Evolutionary conservation across 1,140 invertebrate genomes (phyloP), one percentile per base, ranked within the genome.

Genomic region (Drosophila watanabei): DNA sequence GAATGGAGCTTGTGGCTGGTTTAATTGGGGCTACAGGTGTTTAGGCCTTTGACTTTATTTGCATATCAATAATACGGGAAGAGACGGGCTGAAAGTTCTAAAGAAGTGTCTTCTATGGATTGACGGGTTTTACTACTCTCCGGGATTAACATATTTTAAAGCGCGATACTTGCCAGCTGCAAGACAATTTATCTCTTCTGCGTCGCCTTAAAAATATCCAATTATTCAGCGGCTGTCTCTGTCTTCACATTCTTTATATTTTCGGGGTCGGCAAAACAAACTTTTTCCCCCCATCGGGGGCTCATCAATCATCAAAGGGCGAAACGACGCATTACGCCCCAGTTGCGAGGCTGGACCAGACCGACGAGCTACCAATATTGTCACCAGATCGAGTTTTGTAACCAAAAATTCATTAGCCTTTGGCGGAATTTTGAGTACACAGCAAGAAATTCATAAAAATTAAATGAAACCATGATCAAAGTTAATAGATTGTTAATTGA

Each of bases 231-330:
- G 11, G 18, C 20, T 14, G 28, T 28, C 16, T 66, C 18, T 24
- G 10, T 37, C 5, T 37, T 39, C 2, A 28, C 5, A 57, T 57
- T 57, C 54, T 57, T 28, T 24, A 57, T 57, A 57, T 68, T 70
- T 57, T 6, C 16, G n/a, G 33, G 70, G 5, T n/a, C 35, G 54
- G 35, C 33, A 28, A 43, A 68, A 43, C 35, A 70, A 70, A 51
- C 20, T 30, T 49, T 60, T 49, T 33, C 13, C 10, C 32, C 18
- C 30, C 30, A 28, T 32, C 79, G 52, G 32, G 24, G 24, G 24
- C 51, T 73, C 83, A 86, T 86, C 72, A 86, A 82, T 86, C 79
- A 86, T 87, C 52, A 60, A 41, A 60, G 51, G 54, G 54, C 39
- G 57, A 69, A 79, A 52, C 45, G 48, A 18, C 68, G 68, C 45